phyloP scores from a whole-genome alignment of 2,888 invertebrate genomes.

The Macrosiphum euphorbiae region DNA sequence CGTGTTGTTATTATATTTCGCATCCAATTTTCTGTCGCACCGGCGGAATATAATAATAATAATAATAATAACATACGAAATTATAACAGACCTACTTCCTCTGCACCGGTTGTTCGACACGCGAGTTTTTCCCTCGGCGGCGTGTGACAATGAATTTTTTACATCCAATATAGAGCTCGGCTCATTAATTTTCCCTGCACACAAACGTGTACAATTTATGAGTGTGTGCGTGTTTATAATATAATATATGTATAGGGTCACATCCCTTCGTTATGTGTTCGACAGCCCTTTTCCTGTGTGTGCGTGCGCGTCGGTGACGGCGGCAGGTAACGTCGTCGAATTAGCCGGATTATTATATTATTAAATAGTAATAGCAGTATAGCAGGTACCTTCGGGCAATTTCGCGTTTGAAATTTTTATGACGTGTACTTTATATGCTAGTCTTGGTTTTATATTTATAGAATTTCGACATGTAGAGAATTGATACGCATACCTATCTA shows the following conservation, averaged over 20 bases:
- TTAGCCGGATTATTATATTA: conserved; percentile 33
- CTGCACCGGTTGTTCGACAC: neutral
- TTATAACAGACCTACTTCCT: neutral
- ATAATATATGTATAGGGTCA: conserved; percentile 5
- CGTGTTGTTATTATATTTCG: conserved; percentile 18
- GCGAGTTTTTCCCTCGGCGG: neutral
- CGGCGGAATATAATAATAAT: conserved; percentile 4
- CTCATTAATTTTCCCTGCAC: neutral
- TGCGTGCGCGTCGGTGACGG: neutral
- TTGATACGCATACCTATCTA: neutral
- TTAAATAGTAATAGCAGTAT: neutral
- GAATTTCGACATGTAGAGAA: neutral
- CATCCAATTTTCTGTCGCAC: conserved; percentile 35
- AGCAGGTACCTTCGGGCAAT: neutral
- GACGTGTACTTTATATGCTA: neutral
- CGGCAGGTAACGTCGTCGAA: conserved; percentile 1
- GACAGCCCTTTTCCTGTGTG: neutral
- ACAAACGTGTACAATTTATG: neutral
- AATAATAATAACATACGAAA: neutral
- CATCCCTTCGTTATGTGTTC: neutral
- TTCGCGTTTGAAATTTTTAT: neutral
- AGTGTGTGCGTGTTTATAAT: neutral
- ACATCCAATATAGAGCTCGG: neutral
- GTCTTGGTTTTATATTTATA: neutral
- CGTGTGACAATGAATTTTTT: conserved; percentile 1